phyloP scores from a whole-genome alignment of 2,888 invertebrate genomes.

The Meteorus colon region DNA sequence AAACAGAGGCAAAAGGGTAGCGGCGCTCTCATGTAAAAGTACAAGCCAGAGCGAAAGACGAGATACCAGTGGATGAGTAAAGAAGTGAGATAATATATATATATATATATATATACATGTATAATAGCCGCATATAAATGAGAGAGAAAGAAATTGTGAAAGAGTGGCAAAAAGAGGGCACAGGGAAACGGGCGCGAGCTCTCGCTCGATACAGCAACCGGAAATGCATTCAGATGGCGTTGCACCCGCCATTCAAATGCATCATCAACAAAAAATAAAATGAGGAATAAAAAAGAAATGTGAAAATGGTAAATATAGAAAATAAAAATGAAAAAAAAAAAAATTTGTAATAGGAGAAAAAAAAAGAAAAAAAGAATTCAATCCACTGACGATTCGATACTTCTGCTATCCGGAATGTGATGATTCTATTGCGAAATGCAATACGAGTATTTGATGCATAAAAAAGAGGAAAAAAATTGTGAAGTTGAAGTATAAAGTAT shows the following conservation, averaged over 20 bases:
- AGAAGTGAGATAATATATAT: constrained; percentile 12
- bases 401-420: constrained; percentile 21
- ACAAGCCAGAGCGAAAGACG: constrained; percentile 15
- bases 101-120: background rate
- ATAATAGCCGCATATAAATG: background rate
- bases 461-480: background rate
- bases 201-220: constrained; percentile 41
- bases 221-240: constrained; percentile 51
- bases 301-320: background rate
- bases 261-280: constrained; percentile 26
- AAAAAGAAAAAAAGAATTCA: constrained; percentile 8
- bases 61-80: background rate
- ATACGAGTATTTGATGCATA: background rate
- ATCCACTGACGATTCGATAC: constrained; percentile 30
- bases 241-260: constrained; percentile 36
- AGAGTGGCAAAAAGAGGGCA: constrained; percentile 3
- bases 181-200: constrained; percentile 16
- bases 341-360: background rate
- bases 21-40: background rate
- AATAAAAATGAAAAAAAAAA: background rate
- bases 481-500: constrained; percentile 17
- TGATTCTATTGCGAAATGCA: constrained; percentile 21
- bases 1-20: constrained; percentile 34
- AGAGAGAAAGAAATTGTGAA: too few species aligned
- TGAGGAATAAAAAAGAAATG: constrained; percentile 23